Evolutionary conservation across 2,888 invertebrate genomes (phyloP), one percentile per base, ranked within the genome.

Genomic region (Koerneria pararmatus): DNA sequence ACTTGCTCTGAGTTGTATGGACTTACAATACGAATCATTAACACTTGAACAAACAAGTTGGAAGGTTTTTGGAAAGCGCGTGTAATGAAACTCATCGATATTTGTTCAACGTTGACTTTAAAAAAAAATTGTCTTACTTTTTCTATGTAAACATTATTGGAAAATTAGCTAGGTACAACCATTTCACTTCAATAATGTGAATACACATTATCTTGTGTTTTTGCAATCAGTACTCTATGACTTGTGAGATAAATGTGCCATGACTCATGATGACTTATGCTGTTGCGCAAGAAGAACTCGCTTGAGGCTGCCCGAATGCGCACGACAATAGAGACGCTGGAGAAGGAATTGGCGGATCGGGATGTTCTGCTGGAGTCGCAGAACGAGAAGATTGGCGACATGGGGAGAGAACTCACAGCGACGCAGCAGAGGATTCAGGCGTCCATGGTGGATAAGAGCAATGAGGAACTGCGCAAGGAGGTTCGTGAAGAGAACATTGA

Each of bases 331-430:
- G 66, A 51, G 5, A 66, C 59, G 22, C 35, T 67, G 15, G 49
- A 46, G 67, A 81, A 82, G 70, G 80, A 80, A 59, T 69, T 80
- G 35, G 60, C 67, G 0, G 78, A 79, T 60, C 63, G 82, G 32
- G 78, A 83, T 71, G 76, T 83, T 34, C 67, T 83, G 11, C 64
- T 83, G 53, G 82, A 82, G n/a, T 79, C 79, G 5, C 83, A 83
- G 67, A 82, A 80, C 68, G 82, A 83, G 58, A 83, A 83, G 71
- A 82, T 82, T 54, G 79, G 78, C 27, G 81, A 82, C 65, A 68
- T 83, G 67, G 77, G 77, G 48, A 65, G 76, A 19, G 78, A 82
- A 57, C 59, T 79, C 19, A 64, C 53, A 11, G 57, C 58, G 8
- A 71, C 73, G 8, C 67, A 74, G 41, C 71, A 78, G 32, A 66